Percentiles rank a stretch among this genome's conserved stretches.
These are phyloP conservation scores for Bombus ignitus DNA, from an alignment of 1,140 invertebrate species.

Conservation along the genomic window DNA sequence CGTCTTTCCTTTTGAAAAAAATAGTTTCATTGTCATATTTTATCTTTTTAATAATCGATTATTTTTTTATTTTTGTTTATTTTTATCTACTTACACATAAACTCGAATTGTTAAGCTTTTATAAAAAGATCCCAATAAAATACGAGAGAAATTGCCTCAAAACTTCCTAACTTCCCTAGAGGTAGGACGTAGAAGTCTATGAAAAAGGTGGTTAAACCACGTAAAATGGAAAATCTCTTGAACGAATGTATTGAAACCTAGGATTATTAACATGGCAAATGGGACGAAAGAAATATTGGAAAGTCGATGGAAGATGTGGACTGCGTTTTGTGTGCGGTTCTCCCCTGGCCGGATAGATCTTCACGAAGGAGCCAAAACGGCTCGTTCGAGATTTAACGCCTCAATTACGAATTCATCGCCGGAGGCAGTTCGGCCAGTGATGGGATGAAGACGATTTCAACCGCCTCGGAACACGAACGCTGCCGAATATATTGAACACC, in stretches of 20 bases:
- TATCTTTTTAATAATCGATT: no score
- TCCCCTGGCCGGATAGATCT: conserved; percentile 46
- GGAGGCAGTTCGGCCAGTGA: conserved; percentile 15
- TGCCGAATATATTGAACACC: conserved; percentile 49
- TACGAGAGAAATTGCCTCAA: neutral
- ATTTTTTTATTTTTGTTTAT: no score
- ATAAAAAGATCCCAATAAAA: no score
- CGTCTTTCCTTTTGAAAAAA: no score
- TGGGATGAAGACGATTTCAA: conserved; percentile 51
- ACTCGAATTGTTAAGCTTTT: no score
- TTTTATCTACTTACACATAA: no score
- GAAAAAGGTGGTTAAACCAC: neutral
- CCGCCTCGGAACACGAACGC: conserved; percentile 37
- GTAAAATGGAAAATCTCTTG: neutral
- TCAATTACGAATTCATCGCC: conserved; percentile 55
- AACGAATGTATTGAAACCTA: no score
- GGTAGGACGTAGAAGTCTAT: no score
- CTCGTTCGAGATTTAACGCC: conserved; percentile 56
- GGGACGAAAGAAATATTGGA: neutral
- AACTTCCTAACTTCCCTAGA: neutral
- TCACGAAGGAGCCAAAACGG: conserved; percentile 49
- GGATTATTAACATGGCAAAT: neutral
- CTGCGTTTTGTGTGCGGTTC: neutral
- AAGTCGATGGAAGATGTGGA: neutral
- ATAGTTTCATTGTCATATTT: no score